Evolutionary conservation across 1,140 invertebrate species (phyloP).

Genomic region (Philotrypesis tridentata): DNA sequence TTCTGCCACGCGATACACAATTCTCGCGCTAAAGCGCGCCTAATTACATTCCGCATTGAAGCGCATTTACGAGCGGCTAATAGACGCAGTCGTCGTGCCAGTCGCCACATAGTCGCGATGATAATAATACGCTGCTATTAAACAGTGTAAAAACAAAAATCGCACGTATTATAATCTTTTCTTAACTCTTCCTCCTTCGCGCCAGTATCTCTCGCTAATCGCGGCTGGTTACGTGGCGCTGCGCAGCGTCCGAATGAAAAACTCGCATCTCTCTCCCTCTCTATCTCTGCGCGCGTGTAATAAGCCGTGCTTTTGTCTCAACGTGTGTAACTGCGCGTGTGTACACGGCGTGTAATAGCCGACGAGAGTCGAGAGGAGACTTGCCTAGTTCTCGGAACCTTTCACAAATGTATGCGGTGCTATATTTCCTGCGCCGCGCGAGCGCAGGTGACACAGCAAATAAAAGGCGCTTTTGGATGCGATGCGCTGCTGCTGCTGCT

Average conservation of each 20-base stretch:
- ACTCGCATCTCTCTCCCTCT: constrained; percentile 4
- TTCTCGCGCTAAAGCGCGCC: neutral
- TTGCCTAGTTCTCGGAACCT: constrained; percentile 40
- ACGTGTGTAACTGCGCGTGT: neutral
- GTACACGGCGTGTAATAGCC: neutral
- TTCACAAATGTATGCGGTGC: constrained; percentile 44
- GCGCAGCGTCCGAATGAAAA: neutral
- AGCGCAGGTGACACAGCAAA: constrained; percentile 43
- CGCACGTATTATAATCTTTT: neutral
- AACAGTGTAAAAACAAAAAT: constrained; percentile 35
- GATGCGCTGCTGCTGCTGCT: neutral
- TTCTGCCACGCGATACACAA: neutral
- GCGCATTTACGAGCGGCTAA: constrained; percentile 32
- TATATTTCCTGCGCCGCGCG: constrained; percentile 40
- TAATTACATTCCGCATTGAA: constrained; percentile 18
- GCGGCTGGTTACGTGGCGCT: constrained; percentile 5
- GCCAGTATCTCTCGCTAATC: neutral
- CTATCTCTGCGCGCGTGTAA: neutral
- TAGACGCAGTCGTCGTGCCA: neutral
- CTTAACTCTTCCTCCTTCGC: constrained; percentile 21
- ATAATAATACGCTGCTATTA: constrained; percentile 28
- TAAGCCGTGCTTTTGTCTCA: neutral
- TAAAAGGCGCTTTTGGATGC: constrained; percentile 38
- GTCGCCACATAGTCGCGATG: neutral
- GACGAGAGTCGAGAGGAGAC: constrained; percentile 5